Evolutionary conservation across 1,140 invertebrate species (phyloP), one percentile per base, ranked within the genome.

Genomic region (Leptinotarsa lineolata): DNA sequence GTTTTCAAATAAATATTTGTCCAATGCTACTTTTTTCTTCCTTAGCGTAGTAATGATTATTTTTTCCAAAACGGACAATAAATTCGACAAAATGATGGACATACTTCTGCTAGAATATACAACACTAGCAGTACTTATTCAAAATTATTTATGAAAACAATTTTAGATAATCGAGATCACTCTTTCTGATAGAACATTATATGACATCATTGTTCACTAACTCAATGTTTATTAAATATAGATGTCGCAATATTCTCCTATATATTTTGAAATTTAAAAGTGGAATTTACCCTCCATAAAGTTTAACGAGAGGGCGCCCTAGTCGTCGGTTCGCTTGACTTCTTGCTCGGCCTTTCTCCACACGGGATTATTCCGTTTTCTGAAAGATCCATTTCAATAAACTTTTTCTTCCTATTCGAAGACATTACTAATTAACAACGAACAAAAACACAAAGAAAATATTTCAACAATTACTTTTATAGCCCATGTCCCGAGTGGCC

Each of bases 391-490:
- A 54, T 54, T 54, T 54, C 48, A 54, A 15, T 54, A 54, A 54
- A 54, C 48, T 54, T 54, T 54, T 54, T 54, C 15, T 18, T n/a
- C 48, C 48, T 18, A n/a, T 54, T 54, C 48, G 16, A 39, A 39
- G 30, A 54, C 48, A 54, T 54, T 54, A 54, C 15, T 54, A 54
- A 54, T 54, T 54, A 54, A 54, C 48, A 54, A 54, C 48, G 48
- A 54, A 54, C 15, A 54, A 54, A 54, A 54, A 54, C 48, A 13
- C 48, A 54, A 54, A 54, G 48, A 54, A 54, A 18, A 54, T 54
- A 54, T 54, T 54, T 54, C 48, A 54, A 54, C 48, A 54, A 54
- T 54, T 54, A 54, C 48, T 54, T 54, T 54, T 54, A 54, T 18
- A 54, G 48, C 15, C 48, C 16, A 13, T 54, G 48, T 13, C n/a